Base-by-base conservation (phyloP, 2,888 invertebrate genomes). In the Rhopalosiphum nymphaeae region DNA sequence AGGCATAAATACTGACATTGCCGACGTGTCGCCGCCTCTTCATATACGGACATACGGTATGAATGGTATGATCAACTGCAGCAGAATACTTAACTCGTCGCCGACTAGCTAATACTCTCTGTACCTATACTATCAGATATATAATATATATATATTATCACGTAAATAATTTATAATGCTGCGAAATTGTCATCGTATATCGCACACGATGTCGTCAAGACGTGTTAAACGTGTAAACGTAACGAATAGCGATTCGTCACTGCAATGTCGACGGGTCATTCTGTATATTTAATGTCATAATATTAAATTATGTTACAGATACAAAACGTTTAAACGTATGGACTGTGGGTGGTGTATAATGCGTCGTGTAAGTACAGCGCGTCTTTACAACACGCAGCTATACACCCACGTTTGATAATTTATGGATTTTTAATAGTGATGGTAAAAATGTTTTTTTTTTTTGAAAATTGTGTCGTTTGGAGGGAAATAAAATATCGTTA, bases 201-300 rank as follows among this genome's bases (percentile, higher is more conserved):
- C 86, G 86, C 29, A 42, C 56, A 53, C 56, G 56, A 88, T 5
- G 88, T 56, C 53, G 87, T 29, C 46, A 44, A 46, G 49, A 49
- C 87, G 53, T 42, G 42, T 56, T 25, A 57, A 89, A 53, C 88
- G 88, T 44, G 57, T 89, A 42, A 89, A 87, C 87, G 87, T 87
- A 16, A 57, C 25, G 44, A 89, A 89, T 44, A 89, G 16, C 44
- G 89, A 57, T 57, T 89, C 42, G 56, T 89, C 89, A 89, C 42
- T 25, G 42, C 42, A 21, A 42, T 7, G 42, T 42, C 56, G 26
- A 26, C 89, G 29, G 42, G 26, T 87, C 46, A 56, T 26, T 67
- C 21, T 36, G 78, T 78, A 21, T 78, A 78, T 9, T 7, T 78
- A 78, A 78, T 78, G 78, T 78, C 78, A 78, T 78, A 78, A 78